Base-by-base conservation (phyloP, 2,113 vertebrate species). In the Planiliza haematocheilus region DNA sequence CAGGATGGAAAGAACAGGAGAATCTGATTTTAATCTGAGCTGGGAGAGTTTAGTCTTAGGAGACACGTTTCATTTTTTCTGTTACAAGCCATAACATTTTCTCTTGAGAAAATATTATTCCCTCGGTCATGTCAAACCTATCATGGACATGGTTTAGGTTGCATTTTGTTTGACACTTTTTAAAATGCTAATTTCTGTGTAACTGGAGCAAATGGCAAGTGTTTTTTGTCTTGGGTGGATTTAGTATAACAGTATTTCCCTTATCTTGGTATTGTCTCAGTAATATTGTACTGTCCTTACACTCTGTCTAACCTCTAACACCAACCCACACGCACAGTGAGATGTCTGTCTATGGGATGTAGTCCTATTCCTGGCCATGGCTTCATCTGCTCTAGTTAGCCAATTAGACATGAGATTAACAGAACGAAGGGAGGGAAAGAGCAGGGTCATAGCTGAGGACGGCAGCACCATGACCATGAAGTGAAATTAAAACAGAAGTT, bases 401-500 rank as follows among this genome's bases (percentile, higher is more conserved):
- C 80, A 72, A 88, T 88, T 85, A 85, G 55, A 63, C 16, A 11
- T 30, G 3, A 78, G 86, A 83, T 88, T 79, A 85, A 34, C 58
- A 36, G 53, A 6, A 37, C 52, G 68, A 24, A 45, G 60, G 58
- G 36, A 42, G 37, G 52, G 30, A 48, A n/a, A 4, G 46, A 52
- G 24, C 50, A 3, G n/a, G 14, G 79, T 58, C 52, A 57, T 0
- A 0, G 36, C 34, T 1, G 45, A 82, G 69, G 60, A 69, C 79
- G 12, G 42, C 30, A 46, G 60, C 43, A 36, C 20, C 16, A 2
- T 39, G 7, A 60, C 10, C 46, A 43, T 7, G n/a, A 50, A 18
- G 38, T 36, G 24, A n/a, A n/a, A n/a, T 2, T 4, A 13, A 20
- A 14, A 18, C 21, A 39, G 7, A 66, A 16, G 11, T 34, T 9